Conservation (phyloP, 2,113 vertebrate species). For the Xenopus borealis region DNA sequence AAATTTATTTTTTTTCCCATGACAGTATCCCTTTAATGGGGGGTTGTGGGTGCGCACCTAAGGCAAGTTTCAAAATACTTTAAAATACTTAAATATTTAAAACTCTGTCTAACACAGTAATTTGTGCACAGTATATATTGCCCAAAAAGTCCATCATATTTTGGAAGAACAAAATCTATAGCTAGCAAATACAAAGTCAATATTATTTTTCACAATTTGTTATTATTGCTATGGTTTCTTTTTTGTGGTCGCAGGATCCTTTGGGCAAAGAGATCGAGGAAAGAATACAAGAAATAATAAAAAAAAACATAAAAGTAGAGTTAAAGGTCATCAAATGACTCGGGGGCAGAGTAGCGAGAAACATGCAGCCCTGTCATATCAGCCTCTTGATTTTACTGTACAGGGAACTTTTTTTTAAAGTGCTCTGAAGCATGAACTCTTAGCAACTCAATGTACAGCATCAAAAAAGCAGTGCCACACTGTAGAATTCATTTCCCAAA, state of each 20-base stretch:
- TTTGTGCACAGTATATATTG: no score
- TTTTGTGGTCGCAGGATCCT: conserved; percentile 28
- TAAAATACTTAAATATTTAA: no score
- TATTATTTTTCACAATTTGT: conserved; percentile 37
- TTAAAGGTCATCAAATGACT: conserved; percentile 40
- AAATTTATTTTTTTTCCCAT: no score
- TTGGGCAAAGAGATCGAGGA: conserved; percentile 24
- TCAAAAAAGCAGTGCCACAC: no score
- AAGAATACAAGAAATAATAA: conserved; percentile 26
- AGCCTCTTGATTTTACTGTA: conserved; percentile 18
- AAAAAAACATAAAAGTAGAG: conserved; percentile 29
- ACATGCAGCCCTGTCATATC: conserved; percentile 38
- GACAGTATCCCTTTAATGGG: no score
- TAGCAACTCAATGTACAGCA: conserved; percentile 5
- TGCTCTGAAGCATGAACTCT: conserved; percentile 19
- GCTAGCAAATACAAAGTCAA: conserved; percentile 28
- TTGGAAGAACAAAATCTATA: conserved; percentile 23
- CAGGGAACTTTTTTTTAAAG: conserved; percentile 8
- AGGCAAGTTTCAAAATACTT: no score
- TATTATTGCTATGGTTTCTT: conserved; percentile 6
- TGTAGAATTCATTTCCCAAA: no score
- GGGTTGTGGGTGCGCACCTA: no score
- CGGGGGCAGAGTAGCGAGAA: conserved; percentile 21
- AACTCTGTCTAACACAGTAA: no score
- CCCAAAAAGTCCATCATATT: conserved; percentile 6